A percentile compares a stretch with the other conserved stretches of the same genome.
These are phyloP conservation scores for Arrhamphus sclerolepis DNA, from an alignment of 2,797 vertebrate genomes.

Conservation along the genomic window DNA sequence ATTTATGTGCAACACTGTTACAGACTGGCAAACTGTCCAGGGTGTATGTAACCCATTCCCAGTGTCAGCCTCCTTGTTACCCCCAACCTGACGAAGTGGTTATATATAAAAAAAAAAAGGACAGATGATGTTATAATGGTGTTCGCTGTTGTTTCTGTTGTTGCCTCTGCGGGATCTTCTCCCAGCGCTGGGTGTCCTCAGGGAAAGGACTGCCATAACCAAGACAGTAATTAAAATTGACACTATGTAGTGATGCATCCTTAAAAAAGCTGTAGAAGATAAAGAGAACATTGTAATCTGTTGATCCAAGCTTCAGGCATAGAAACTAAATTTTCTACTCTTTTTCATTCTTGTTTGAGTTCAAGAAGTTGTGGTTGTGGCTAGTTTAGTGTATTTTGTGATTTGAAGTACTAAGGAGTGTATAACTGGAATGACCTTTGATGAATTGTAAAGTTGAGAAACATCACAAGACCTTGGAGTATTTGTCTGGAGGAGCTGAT, in stretches of 20 bases:
- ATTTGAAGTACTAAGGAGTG: background rate
- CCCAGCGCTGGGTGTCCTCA: conserved; percentile 39
- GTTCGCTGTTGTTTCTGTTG: conserved; percentile 57
- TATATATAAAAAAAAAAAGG: too few species aligned
- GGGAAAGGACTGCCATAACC: conserved; percentile 44
- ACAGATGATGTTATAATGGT: conserved; percentile 69
- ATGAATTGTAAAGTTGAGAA: conserved; percentile 9
- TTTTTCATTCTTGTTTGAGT: conserved; percentile 1
- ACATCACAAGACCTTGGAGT: background rate
- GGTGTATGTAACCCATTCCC: too few species aligned
- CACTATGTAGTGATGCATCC: conserved; percentile 15
- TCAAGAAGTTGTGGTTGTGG: background rate
- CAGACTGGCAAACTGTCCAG: too few species aligned
- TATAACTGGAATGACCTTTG: conserved; percentile 10
- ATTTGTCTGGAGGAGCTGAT: conserved; percentile 17
- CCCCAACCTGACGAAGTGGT: too few species aligned
- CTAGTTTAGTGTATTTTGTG: conserved; percentile 2
- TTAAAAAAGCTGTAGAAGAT: conserved; percentile 18
- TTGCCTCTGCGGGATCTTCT: conserved; percentile 61
- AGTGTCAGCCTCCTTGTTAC: too few species aligned
- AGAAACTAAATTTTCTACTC: background rate
- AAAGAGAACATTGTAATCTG: conserved; percentile 9
- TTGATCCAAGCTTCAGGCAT: conserved; percentile 7
- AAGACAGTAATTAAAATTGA: conserved; percentile 42
- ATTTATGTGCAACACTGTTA: too few species aligned